A percentile compares a stretch with the other conserved stretches of the same genome.
Conservation (phyloP, 2,113 vertebrate genomes). For the Puffinus mauretanicus region DNA sequence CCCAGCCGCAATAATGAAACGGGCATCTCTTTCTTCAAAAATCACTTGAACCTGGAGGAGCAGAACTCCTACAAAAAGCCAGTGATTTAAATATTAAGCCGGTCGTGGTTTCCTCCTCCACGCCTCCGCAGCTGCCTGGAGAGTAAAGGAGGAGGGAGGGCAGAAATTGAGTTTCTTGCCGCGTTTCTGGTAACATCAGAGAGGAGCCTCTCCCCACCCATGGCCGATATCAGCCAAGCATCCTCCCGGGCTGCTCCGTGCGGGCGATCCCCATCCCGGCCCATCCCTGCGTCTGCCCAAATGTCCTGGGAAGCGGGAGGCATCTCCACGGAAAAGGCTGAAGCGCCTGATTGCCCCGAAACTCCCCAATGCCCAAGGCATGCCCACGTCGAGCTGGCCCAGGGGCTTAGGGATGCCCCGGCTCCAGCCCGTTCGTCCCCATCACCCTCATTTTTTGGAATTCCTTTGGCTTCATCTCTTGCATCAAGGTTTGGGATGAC, state of each 20-base stretch:
- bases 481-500: rapidly evolving
- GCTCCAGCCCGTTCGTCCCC: rapidly evolving
- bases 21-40: background rate
- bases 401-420: rapidly evolving
- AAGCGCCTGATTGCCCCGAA: background rate
- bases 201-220: background rate
- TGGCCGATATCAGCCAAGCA: rapidly evolving
- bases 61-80: background rate
- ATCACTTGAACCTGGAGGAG: background rate
- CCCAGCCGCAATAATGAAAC: background rate
- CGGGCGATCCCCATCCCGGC: rapidly evolving
- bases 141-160: background rate
- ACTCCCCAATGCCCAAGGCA: rapidly evolving
- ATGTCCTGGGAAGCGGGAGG: rapidly evolving
- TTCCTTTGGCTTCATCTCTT: background rate
- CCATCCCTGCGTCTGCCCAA: rapidly evolving
- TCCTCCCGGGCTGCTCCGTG: background rate
- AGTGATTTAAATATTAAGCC: background rate
- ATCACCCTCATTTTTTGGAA: rapidly evolving
- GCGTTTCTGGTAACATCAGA: background rate
- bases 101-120: background rate
- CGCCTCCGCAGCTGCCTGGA: background rate
- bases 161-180: background rate
- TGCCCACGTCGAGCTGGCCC: rapidly evolving
- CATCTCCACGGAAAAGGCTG: background rate